Conservation (phyloP, 2,113 vertebrate genomes). For the Rhodinocichla rosea region DNA sequence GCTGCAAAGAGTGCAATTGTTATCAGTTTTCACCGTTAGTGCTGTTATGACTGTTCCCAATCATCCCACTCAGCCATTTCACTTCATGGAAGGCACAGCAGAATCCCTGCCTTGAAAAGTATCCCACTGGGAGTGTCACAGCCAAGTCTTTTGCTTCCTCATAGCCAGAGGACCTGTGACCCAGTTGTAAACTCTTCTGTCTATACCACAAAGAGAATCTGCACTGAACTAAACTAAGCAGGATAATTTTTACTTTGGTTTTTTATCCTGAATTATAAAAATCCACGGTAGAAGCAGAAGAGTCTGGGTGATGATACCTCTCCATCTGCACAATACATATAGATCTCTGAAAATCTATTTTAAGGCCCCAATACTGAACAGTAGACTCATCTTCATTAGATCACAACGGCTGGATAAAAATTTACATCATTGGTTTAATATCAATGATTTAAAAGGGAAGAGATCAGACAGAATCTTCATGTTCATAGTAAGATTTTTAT, state of each 20-base stretch:
- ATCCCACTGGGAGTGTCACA: neutral
- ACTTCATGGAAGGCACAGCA: neutral
- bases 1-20: neutral
- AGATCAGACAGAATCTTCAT: neutral
- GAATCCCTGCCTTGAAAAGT: neutral
- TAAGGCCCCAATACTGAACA: neutral
- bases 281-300: neutral
- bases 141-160: neutral
- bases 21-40: rapidly evolving
- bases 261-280: neutral
- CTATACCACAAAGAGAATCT: neutral
- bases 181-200: neutral
- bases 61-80: neutral
- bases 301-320: neutral
- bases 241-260: neutral
- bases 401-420: neutral
- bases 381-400: neutral
- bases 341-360: neutral
- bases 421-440: neutral
- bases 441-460: neutral
- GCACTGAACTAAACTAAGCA: neutral
- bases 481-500: neutral
- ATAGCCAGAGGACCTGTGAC: neutral
- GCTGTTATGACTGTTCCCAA: neutral
- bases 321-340: neutral